These are phyloP conservation scores for Cottus gobio DNA, from an alignment of 2,113 vertebrate species.

Conservation along the genomic window DNA sequence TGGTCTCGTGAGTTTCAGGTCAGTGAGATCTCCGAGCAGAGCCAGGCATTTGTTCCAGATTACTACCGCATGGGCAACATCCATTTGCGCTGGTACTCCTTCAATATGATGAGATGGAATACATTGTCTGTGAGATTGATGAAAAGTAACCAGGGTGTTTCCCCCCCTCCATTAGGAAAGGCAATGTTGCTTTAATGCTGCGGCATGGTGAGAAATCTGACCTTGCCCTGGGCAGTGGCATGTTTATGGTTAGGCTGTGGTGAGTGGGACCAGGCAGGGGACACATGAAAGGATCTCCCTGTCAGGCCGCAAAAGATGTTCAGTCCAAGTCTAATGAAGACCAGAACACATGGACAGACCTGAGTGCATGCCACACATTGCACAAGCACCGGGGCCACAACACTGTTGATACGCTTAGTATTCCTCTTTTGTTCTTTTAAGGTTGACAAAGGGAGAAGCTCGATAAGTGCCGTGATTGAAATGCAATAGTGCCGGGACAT, in stretches of 20 bases:
- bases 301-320: constrained; percentile 78
- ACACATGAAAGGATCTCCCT: constrained; percentile 82
- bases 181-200: constrained; percentile 74
- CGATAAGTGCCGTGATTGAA: constrained; percentile 48
- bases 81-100: constrained; percentile 50
- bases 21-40: constrained; percentile 66
- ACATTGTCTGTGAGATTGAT: constrained; percentile 78
- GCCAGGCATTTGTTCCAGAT: constrained; percentile 62
- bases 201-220: constrained; percentile 76
- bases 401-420: constrained; percentile 36
- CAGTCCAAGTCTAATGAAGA: constrained; percentile 81
- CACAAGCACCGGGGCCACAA: constrained; percentile 41
- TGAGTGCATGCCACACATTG: constrained; percentile 68
- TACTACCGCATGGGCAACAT: constrained; percentile 70
- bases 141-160: constrained; percentile 69
- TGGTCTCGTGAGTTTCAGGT: constrained; percentile 64
- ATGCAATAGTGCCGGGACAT: not conserved
- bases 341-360: constrained; percentile 74
- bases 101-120: constrained; percentile 72
- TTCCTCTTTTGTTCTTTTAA: constrained; percentile 44
- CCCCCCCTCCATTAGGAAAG: constrained; percentile 65
- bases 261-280: constrained; percentile 77
- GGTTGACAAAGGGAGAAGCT: constrained; percentile 31
- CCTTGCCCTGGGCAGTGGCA: constrained; percentile 80
- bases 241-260: constrained; percentile 84